Evolutionary conservation across 2,888 invertebrate genomes (phyloP), one percentile per base, ranked within the genome.

Genomic region (Octodonta nipae): DNA sequence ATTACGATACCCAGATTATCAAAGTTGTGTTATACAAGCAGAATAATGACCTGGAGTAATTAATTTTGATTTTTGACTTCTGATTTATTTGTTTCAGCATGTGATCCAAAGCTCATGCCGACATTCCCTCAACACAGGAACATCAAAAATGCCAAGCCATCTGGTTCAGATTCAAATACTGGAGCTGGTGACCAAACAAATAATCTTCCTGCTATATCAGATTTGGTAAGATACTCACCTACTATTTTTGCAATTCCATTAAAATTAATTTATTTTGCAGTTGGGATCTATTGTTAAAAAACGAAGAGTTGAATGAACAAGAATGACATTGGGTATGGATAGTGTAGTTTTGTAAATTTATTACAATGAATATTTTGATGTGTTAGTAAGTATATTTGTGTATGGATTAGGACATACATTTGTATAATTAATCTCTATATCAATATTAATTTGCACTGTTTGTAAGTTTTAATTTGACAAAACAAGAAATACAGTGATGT

Each of bases 61-160:
- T n/a, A n/a, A n/a, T n/a, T n/a, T n/a, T n/a, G n/a, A n/a, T 22
- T 22, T 3, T 22, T 10, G 4, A 31, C 22, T 13, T 26, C 4
- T n/a, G 5, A 33, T 22, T 50, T 52, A 38, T 68, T 67, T 5
- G 4, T 37, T 44, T 14, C 61, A 91, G 89, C 95, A 0, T 93
- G 93, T 61, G 92, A 93, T 59, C 89, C 93, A 2, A 88, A 89
- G 52, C 64, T 96, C 55, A 96, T 96, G 96, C 96, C 95, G 1
- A 88, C 92, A 44, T 96, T 93, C 58, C 95, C 95, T 0, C 93
- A 95, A 55, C 92, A 93, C 56, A 74, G 93, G 46, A 88, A 91
- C 58, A 74, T 86, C 68, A 82, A 71, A 46, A 67, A 68, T 1
- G 8, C 52, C 56, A 32, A 68, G 61, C 43, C 66, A 62, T 45